Evolutionary conservation across 2,797 vertebrate species (phyloP).

Genomic region (Ptychadena robeensis): DNA sequence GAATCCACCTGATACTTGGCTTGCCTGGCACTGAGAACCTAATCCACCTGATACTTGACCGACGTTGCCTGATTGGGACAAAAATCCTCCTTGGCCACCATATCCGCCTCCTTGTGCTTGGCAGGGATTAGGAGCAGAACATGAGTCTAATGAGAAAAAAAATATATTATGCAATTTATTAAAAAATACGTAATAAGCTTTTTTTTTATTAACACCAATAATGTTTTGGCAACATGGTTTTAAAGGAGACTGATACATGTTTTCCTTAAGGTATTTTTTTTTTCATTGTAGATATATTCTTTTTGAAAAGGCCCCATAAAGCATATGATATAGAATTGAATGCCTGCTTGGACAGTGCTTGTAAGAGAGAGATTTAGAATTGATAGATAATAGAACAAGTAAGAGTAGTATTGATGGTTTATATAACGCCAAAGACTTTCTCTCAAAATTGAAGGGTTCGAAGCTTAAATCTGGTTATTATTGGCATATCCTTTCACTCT

Average conservation of each 20-base stretch:
- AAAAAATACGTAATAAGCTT: neutral
- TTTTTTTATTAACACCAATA: neutral
- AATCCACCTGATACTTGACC: neutral
- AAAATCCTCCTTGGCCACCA: neutral
- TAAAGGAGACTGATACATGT: neutral
- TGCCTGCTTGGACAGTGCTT: too few relatives aligned
- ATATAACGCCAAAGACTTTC: too few relatives aligned
- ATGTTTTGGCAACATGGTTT: neutral
- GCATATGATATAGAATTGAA: too few relatives aligned
- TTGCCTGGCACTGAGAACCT: neutral
- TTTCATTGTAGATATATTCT: too few relatives aligned
- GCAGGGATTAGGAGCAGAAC: neutral
- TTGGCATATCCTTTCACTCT: too few relatives aligned
- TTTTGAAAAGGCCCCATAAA: too few relatives aligned
- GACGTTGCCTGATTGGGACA: neutral
- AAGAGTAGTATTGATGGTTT: too few relatives aligned
- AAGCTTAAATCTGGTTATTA: too few relatives aligned
- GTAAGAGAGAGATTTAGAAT: too few relatives aligned
- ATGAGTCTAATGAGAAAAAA: neutral
- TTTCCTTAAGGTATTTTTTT: too few relatives aligned
- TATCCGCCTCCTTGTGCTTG: conserved; percentile 10
- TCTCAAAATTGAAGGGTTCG: too few relatives aligned
- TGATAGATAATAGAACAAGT: too few relatives aligned
- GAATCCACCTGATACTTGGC: neutral
- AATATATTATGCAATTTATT: neutral